Percentiles rank a stretch among this genome's conserved stretches.
phyloP scores from a whole-genome alignment of 2,888 invertebrate species.

The Argyra leucocephala region DNA sequence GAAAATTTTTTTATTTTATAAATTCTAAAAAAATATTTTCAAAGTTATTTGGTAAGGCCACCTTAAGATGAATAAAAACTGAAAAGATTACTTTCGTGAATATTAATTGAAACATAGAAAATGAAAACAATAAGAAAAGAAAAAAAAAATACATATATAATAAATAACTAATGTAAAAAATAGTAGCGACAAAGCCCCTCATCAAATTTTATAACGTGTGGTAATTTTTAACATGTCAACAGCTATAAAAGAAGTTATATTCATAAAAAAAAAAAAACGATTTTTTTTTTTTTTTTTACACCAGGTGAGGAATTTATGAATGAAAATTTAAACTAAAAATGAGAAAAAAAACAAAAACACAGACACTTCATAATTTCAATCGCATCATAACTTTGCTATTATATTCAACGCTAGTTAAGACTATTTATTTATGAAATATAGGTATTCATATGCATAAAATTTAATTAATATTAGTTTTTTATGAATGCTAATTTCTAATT shows the following conservation, averaged over 20 bases:
- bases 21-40: no score
- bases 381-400: no score
- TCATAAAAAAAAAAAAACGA: neutral
- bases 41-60: neutral
- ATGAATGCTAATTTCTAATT: no score
- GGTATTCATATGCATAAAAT: neutral
- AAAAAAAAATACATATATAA: neutral
- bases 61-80: neutral
- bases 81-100: neutral
- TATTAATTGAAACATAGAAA: neutral
- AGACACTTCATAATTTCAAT: no score
- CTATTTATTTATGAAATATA: neutral
- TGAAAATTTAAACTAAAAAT: neutral
- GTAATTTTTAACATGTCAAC: neutral
- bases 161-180: neutral
- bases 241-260: neutral
- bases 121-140: neutral
- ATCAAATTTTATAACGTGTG: neutral
- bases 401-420: no score
- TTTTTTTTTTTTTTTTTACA: neutral
- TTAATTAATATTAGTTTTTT: neutral
- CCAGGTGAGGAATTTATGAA: slow-evolving; percentile 9
- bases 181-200: neutral
- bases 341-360: no score
- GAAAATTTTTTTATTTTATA: neutral